Evolutionary conservation across 1,140 invertebrate genomes (phyloP), one percentile per base, ranked within the genome.

Genomic region (Dryas iulia): DNA sequence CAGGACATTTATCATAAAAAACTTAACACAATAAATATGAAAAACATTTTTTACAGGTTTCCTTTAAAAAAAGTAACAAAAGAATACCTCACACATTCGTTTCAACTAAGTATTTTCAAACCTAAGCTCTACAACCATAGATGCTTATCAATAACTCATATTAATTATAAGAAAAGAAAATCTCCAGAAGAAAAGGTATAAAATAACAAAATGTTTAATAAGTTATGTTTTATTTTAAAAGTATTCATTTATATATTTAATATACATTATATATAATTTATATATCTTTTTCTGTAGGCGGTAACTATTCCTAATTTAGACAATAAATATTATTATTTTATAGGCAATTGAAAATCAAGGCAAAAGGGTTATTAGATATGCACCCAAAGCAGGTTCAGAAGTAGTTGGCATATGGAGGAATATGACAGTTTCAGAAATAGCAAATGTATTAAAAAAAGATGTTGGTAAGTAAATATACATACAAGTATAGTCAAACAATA

Each of bases 381-480:
- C 89, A 31, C 85, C 86, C 4, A 92, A 92, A 78, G 82, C 77
- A 10, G 79, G 83, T n/a, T 71, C 81, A 11, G 82, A 87, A 73
- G 82, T 94, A 12, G 84, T 96, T 5, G 93, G 94, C 61, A 90
- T 97, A 65, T 98, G 97, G 97, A 92, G 93, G 57, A 94, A 95
- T 76, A 97, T 98, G 93, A 97, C 95, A 10, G 94, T 97, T 0
- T 67, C 81, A 53, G 95, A 98, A 80, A 87, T 98, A 70, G 94
- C 96, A 23, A 78, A 93, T 59, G 90, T 93, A 0, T 66, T 95
- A 11, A 80, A 93, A 18, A 94, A 93, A 84, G 86, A 94, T 89
- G 65, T 93, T 58, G 90, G 93, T 94, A 85, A 71, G 79, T 79
- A 39, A 4, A 14, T 39, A 39, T n/a, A 5, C 33, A 35, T 35